Evolutionary conservation across 2,888 invertebrate species (phyloP), one percentile per base, ranked within the genome.

Genomic region (Lucinisca nassula): DNA sequence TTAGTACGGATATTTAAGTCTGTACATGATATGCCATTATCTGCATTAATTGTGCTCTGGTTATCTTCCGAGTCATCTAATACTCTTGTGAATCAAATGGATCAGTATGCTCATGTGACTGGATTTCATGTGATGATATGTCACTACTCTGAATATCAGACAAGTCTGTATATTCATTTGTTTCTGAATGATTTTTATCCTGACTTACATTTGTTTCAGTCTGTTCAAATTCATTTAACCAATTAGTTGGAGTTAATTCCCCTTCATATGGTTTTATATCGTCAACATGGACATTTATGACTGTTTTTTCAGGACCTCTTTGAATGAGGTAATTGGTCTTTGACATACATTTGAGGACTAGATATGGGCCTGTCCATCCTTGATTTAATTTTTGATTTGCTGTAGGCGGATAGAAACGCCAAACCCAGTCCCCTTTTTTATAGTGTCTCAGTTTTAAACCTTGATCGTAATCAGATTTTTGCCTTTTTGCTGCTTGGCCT

Each of bases 191-290:
- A n/a, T n/a, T n/a, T n/a, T n/a, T n/a, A n/a, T n/a, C n/a, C n/a
- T n/a, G n/a, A n/a, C n/a, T n/a, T n/a, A n/a, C n/a, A n/a, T n/a
- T n/a, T n/a, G n/a, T n/a, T 61, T 67, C 67, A 17, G 67, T 35
- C 27, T 27, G 27, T 4, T 2, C 1, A n/a, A 27, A 8, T 24
- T 27, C 27, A 24, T 24, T 2, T 35, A 67, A 67, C 55, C 55
- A 77, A 45, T 51, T 51, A 21, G 49, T 27, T 17, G 83, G 77
- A 17, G 37, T 72, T n/a, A 27, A 30, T 14, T 8, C 24, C 0
- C 55, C 83, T n/a, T 30, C 73, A 45, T 61, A 84, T 12, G 58
- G 40, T 37, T 84, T 84, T 35, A 84, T 61, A 58, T 87, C 82
- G 73, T 87, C 82, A 21, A 82, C 82, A 77, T 77, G 77, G 10